These are phyloP conservation scores for Dynastes grantii DNA, from an alignment of 2,888 invertebrate genomes.

Conservation along the genomic window DNA sequence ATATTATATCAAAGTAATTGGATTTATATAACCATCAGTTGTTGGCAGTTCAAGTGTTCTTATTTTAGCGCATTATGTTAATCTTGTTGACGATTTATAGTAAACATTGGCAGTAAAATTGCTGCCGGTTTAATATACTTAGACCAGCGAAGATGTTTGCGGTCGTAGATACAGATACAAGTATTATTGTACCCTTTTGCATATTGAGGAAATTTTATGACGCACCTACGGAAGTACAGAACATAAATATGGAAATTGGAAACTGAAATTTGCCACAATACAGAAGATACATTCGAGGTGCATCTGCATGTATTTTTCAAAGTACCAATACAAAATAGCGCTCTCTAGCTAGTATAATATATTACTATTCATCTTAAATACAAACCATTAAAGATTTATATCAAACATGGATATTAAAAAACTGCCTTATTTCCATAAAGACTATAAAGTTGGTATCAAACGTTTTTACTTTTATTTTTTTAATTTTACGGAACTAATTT, in stretches of 20 bases:
- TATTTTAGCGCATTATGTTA: background rate
- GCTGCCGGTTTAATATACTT: too few relatives aligned
- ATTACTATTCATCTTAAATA: too few relatives aligned
- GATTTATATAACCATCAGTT: conserved; percentile 4
- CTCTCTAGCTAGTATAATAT: too few relatives aligned
- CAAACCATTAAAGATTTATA: too few relatives aligned
- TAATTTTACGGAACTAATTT: too few relatives aligned
- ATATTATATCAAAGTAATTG: conserved; percentile 21
- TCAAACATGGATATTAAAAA: too few relatives aligned
- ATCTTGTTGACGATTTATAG: background rate
- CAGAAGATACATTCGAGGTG: background rate
- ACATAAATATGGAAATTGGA: background rate
- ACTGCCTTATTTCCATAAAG: too few relatives aligned
- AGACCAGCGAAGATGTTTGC: too few relatives aligned
- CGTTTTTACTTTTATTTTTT: too few relatives aligned
- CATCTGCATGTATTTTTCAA: background rate
- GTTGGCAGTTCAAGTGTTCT: background rate
- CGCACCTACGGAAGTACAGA: background rate
- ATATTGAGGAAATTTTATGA: background rate
- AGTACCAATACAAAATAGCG: too few relatives aligned
- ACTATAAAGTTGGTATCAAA: too few relatives aligned
- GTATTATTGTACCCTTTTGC: background rate
- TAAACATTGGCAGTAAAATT: background rate
- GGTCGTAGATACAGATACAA: background rate
- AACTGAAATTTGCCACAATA: background rate